Conservation (phyloP, 2,797 vertebrate genomes). For the Agapornis canus region DNA sequence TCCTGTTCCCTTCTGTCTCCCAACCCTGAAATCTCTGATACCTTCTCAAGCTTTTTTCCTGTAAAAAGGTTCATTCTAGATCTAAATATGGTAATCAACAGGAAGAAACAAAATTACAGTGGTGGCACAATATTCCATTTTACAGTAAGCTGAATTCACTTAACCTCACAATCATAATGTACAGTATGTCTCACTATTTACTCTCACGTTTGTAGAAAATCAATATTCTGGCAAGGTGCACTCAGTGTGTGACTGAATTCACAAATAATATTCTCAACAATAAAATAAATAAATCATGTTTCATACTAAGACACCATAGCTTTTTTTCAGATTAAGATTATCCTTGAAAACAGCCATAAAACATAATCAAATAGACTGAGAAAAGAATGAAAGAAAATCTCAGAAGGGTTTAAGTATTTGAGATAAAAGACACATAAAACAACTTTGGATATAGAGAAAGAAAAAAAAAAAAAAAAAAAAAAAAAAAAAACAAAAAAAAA, state of each 20-base stretch:
- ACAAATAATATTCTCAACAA: neutral
- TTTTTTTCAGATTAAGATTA: conserved; percentile 30
- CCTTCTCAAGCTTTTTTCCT: neutral
- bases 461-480: neutral
- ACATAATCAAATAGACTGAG: conserved; percentile 49
- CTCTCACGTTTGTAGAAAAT: neutral
- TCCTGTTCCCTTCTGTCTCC: neutral
- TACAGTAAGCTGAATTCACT: neutral
- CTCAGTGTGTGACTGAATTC: conserved; percentile 14
- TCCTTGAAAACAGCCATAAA: conserved; percentile 52
- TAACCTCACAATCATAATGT: neutral
- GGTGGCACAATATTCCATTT: neutral
- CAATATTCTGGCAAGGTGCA: conserved; percentile 48
- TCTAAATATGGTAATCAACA: neutral
- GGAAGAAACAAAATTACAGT: neutral
- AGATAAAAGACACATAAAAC: conserved; percentile 24
- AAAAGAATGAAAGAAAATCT: conserved; percentile 43
- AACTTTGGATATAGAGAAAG: neutral
- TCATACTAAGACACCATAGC: conserved; percentile 6
- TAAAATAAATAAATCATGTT: conserved; percentile 63
- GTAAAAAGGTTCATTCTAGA: neutral
- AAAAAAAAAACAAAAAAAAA: fast-evolving
- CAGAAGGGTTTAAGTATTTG: conserved; percentile 33
- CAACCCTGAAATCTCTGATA: neutral
- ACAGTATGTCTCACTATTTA: neutral